Evolutionary conservation across 2,888 invertebrate species (phyloP).

Genomic region (Melieria omissa): DNA sequence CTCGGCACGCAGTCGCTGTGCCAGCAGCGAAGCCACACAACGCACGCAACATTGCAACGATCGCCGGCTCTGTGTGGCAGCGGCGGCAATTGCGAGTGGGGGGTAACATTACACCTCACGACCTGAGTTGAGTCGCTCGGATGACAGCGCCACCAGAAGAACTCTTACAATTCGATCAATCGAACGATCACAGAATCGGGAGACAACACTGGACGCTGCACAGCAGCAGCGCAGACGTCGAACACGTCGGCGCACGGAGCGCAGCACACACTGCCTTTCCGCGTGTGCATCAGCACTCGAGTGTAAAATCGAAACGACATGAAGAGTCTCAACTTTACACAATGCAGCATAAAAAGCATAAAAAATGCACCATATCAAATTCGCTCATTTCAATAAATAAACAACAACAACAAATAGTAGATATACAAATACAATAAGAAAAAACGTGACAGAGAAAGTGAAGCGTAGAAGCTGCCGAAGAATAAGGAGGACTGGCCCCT

Average conservation of each 20-base stretch:
- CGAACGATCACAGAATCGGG: conserved; percentile 38
- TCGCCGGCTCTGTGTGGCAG: background rate
- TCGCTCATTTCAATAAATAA: background rate
- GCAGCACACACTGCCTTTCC: background rate
- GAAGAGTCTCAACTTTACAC: conserved; percentile 60
- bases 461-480: conserved; percentile 33
- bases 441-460: conserved; percentile 33
- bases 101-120: background rate
- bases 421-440: conserved; percentile 26
- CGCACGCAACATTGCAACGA: no score
- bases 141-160: conserved; percentile 7
- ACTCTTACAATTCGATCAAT: conserved; percentile 22
- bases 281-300: conserved; percentile 55
- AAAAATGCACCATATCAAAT: background rate
- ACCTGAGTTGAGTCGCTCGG: conserved; percentile 15
- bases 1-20: no score
- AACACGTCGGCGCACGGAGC: background rate
- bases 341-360: conserved; percentile 33
- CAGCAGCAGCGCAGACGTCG: background rate
- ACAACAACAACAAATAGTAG: conserved; percentile 7
- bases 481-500: conserved; percentile 43
- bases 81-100: background rate
- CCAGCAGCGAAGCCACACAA: no score
- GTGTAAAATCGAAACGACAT: conserved; percentile 65
- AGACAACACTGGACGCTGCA: conserved; percentile 17